Percentiles rank a stretch among this genome's conserved stretches.
Conservation (phyloP, 2,113 vertebrate species). For the Otocyon megalotis region DNA sequence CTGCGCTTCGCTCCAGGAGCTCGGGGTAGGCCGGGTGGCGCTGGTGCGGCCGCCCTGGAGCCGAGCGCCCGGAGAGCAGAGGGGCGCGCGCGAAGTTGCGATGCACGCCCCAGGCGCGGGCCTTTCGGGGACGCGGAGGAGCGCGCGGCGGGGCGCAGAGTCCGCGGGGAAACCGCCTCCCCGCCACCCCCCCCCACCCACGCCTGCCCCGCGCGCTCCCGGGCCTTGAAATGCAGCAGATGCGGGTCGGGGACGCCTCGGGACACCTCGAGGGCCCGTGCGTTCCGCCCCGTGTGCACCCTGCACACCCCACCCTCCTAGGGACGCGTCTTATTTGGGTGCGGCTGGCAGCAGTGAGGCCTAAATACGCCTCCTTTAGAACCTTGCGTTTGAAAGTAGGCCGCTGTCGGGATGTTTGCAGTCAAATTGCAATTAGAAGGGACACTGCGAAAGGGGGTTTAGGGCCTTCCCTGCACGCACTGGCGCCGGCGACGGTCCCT, state of each 20-base stretch:
- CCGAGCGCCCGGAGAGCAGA: neutral
- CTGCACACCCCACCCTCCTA: fast-evolving
- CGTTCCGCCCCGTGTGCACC: fast-evolving
- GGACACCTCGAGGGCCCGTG: fast-evolving
- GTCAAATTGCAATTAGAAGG: neutral
- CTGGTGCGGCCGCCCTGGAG: neutral
- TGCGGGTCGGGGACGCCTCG: fast-evolving
- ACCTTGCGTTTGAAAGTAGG: neutral
- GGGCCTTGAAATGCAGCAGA: neutral
- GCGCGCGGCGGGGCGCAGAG: fast-evolving
- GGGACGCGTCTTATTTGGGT: neutral
- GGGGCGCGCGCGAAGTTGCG: neutral
- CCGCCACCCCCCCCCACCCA: fast-evolving
- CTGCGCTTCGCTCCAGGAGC: neutral
- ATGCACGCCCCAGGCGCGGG: fast-evolving
- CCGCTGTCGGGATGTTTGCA: neutral
- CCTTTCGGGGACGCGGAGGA: too few relatives aligned
- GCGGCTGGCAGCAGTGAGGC: neutral
- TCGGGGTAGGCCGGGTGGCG: neutral
- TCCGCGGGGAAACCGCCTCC: neutral
- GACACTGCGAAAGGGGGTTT: neutral
- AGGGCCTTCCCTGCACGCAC: fast-evolving
- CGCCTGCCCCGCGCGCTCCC: fast-evolving
- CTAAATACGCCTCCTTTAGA: neutral
- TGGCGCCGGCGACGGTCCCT: neutral